These are phyloP conservation scores for Tympanoctomys barrerae DNA, from an alignment of 2,797 vertebrate genomes.

Conservation along the genomic window DNA sequence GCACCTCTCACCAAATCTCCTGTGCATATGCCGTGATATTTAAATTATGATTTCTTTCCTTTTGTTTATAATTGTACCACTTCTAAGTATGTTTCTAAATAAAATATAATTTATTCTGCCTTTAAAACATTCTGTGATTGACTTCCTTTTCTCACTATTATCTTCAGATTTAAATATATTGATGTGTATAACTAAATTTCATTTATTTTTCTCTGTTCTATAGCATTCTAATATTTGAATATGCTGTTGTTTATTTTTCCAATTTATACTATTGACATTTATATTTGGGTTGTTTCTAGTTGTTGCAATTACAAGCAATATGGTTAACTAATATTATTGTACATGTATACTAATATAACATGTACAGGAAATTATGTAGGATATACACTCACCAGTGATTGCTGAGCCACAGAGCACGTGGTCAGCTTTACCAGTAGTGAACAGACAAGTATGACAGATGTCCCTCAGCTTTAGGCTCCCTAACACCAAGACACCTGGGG, in stretches of 20 bases:
- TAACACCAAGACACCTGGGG: not conserved
- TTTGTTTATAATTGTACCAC: constrained; percentile 34
- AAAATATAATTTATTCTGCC: constrained; percentile 31
- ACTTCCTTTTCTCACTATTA: constrained; percentile 55
- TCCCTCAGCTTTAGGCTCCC: not conserved
- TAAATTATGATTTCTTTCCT: not conserved
- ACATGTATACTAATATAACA: not conserved
- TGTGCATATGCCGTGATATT: not conserved
- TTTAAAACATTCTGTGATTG: constrained; percentile 22
- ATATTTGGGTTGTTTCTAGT: not conserved
- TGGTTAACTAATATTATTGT: not conserved
- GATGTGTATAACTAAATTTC: constrained; percentile 2
- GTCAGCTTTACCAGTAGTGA: not conserved
- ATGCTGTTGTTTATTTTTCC: not conserved
- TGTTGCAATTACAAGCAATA: not conserved
- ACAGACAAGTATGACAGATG: not conserved
- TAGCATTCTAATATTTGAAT: constrained; percentile 10
- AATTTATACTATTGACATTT: not conserved
- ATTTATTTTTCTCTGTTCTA: constrained; percentile 45
- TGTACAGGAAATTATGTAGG: not conserved
- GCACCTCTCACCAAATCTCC: not conserved
- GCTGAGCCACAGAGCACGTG: not conserved
- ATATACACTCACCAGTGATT: not conserved
- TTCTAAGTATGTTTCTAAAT: constrained; percentile 1
- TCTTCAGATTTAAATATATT: constrained; percentile 44